A percentile compares a stretch with the other conserved stretches of the same genome.
These are phyloP conservation scores for Pelagia noctiluca DNA, from an alignment of 30 jellyfish, hydroid and myxozoan genomes.

Conservation along the genomic window DNA sequence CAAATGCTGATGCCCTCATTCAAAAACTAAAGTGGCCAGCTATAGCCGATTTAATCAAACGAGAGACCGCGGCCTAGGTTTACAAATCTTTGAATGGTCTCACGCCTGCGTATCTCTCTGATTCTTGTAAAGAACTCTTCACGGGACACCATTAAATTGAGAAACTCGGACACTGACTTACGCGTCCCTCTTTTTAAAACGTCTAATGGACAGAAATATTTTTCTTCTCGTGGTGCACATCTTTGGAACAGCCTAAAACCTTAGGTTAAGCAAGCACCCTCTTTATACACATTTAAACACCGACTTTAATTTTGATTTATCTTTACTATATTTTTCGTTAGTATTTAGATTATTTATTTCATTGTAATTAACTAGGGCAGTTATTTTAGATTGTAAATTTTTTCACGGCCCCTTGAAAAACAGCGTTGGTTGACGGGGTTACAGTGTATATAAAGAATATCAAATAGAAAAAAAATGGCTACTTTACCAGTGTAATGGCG, in stretches of 20 bases:
- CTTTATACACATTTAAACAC: neutral
- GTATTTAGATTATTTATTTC: neutral
- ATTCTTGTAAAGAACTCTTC: neutral
- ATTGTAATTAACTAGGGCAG: no score
- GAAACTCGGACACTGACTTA: neutral
- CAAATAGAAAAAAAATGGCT: no score
- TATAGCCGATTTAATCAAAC: neutral
- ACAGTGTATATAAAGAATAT: no score
- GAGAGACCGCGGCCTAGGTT: neutral
- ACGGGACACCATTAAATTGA: neutral
- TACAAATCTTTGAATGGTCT: slow-evolving; percentile 25
- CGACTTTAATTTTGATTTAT: no score
- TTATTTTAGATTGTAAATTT: no score
- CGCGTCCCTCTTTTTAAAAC: slow-evolving; percentile 6
- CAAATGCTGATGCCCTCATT: slow-evolving; percentile 33
- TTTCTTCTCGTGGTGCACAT: neutral
- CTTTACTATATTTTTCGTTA: neutral
- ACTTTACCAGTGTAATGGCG: no score
- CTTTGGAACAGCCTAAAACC: no score
- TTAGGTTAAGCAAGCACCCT: no score
- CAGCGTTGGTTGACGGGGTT: no score
- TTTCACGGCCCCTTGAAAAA: no score
- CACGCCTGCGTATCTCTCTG: neutral
- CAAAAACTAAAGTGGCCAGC: slow-evolving; percentile 36
- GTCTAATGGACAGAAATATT: neutral